These are phyloP conservation scores for Crypturellus undulatus DNA, from an alignment of 2,113 vertebrate species.

Conservation along the genomic window DNA sequence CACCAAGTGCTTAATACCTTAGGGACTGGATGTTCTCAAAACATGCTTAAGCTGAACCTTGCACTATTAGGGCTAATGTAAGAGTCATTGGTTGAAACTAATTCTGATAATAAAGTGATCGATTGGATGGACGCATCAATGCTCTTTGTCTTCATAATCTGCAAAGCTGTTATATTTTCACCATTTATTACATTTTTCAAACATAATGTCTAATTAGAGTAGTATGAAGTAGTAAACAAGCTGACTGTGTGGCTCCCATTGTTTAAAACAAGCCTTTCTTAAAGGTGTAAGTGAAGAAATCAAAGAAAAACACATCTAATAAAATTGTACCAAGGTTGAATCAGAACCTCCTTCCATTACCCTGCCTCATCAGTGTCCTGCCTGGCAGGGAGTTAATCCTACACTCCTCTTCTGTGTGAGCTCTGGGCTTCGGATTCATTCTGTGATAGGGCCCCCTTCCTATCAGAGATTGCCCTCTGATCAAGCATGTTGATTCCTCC, in stretches of 20 bases:
- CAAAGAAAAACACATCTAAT: neutral
- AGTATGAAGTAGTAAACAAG: constrained; percentile 5
- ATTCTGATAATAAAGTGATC: neutral
- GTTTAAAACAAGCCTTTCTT: constrained; percentile 17
- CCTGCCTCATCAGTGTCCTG: neutral
- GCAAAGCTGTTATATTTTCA: neutral
- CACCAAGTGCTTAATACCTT: neutral
- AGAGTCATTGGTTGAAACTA: neutral
- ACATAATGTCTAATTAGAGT: neutral
- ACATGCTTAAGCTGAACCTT: neutral
- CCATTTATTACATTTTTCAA: neutral
- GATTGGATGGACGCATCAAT: neutral
- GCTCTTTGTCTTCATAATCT: neutral
- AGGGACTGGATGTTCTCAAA: neutral
- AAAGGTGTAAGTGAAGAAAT: neutral
- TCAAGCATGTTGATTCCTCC: accelerated
- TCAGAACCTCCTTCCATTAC: neutral
- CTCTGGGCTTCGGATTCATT: neutral
- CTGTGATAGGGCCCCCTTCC: neutral
- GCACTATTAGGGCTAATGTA: neutral
- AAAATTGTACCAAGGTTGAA: neutral
- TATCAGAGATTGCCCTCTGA: neutral
- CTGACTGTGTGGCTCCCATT: constrained; percentile 6
- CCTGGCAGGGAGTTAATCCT: neutral
- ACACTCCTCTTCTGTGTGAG: neutral